These are phyloP conservation scores for Archips crataeganus DNA, from an alignment of 2,888 invertebrate species.

Conservation along the genomic window DNA sequence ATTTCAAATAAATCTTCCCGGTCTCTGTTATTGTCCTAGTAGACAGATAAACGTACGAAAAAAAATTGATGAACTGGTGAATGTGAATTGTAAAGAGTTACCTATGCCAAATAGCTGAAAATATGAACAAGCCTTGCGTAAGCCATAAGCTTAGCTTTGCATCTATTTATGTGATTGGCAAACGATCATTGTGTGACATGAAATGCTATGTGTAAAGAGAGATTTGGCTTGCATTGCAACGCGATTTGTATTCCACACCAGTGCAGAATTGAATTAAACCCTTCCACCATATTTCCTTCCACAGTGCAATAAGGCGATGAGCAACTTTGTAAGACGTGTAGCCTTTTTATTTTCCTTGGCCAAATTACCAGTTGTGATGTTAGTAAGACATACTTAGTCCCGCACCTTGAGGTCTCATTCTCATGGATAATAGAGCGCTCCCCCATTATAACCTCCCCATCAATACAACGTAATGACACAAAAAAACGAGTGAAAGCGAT, in stretches of 20 bases:
- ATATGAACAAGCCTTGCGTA: too few species aligned
- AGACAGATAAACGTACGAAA: background rate
- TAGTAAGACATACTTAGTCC: background rate
- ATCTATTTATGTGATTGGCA: too few species aligned
- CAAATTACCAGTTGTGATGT: background rate
- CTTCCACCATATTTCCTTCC: too few species aligned
- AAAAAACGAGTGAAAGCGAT: constrained; percentile 37
- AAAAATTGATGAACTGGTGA: background rate
- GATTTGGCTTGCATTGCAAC: background rate
- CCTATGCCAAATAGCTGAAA: background rate
- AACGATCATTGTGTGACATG: too few species aligned
- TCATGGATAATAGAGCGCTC: constrained; percentile 8
- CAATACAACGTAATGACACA: constrained; percentile 20
- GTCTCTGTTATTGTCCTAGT: too few species aligned
- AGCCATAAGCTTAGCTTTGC: too few species aligned
- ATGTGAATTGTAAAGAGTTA: background rate
- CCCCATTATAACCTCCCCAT: constrained; percentile 23
- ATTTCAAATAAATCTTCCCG: too few species aligned
- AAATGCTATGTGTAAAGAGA: background rate
- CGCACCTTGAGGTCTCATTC: constrained; percentile 21
- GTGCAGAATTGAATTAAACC: too few species aligned
- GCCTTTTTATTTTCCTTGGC: too few species aligned
- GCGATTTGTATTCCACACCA: too few species aligned
- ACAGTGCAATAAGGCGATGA: background rate
- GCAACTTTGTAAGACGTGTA: background rate